These are phyloP conservation scores for Burhinus oedicnemus DNA, from an alignment of 2,113 vertebrate species.

Conservation along the genomic window DNA sequence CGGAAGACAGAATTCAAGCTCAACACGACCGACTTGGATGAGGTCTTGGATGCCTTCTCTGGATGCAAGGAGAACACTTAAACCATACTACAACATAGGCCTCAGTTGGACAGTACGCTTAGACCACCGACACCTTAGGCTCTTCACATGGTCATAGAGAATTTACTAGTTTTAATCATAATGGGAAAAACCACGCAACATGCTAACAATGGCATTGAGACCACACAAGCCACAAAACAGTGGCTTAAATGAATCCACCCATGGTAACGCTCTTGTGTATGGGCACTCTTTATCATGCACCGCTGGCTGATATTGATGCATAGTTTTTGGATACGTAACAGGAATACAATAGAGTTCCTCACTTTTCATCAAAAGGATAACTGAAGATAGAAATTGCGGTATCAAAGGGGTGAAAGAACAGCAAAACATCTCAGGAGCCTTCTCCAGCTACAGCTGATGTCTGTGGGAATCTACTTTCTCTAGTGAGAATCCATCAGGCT, in stretches of 20 bases:
- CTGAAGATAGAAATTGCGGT: background rate
- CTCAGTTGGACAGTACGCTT: background rate
- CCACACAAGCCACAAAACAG: background rate
- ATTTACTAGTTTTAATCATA: background rate
- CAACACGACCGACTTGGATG: background rate
- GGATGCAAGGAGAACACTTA: background rate
- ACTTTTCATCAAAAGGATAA: background rate
- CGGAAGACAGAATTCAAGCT: conserved; percentile 10
- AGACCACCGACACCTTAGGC: background rate
- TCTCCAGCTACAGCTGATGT: background rate
- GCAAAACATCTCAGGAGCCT: accelerated
- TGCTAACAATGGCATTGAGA: background rate
- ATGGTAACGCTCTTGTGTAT: accelerated
- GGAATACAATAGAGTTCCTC: background rate
- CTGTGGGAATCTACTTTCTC: background rate
- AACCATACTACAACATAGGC: background rate
- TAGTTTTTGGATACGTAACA: background rate
- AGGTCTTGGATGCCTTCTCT: background rate
- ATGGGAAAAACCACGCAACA: background rate
- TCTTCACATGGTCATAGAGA: background rate
- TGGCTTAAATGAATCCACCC: background rate
- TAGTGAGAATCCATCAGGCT: background rate
- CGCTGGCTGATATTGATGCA: accelerated
- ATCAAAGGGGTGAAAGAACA: background rate
- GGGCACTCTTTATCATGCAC: background rate